Percentiles rank a stretch among this genome's conserved stretches.
phyloP scores from a whole-genome alignment of 2,888 invertebrate genomes.

The Eupithecia dodoneata region DNA sequence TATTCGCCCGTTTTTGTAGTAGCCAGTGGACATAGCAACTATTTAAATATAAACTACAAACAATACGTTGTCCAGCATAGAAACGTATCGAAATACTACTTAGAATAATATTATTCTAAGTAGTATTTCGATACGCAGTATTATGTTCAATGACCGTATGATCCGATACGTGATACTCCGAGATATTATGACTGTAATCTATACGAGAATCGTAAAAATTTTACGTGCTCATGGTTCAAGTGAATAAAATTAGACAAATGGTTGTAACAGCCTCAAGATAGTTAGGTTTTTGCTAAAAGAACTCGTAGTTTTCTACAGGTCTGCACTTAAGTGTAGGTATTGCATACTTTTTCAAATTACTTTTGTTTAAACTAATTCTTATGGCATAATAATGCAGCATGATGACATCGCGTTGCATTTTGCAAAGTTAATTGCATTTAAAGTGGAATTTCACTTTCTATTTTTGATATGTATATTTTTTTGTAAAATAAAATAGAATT shows the following conservation, averaged over 20 bases:
- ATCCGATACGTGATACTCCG: slow-evolving; percentile 37
- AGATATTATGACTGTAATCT: slow-evolving; percentile 30
- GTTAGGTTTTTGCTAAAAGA: not conserved
- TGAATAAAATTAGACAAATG: slow-evolving; percentile 7
- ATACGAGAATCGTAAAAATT: slow-evolving; percentile 15
- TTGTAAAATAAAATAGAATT: not conserved
- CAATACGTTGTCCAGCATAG: not conserved
- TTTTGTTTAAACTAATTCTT: not conserved
- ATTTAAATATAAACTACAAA: not conserved
- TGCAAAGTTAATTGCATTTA: slow-evolving; percentile 42
- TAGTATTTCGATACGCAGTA: slow-evolving; percentile 27
- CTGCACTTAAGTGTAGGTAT: not conserved
- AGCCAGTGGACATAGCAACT: not conserved
- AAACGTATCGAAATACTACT: slow-evolving; percentile 22
- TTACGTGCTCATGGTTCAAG: slow-evolving; percentile 7
- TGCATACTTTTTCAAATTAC: not conserved
- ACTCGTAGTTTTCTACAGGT: not conserved
- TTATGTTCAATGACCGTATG: slow-evolving; percentile 40
- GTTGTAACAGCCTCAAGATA: not conserved
- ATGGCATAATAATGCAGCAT: not conserved
- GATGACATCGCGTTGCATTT: slow-evolving; percentile 34
- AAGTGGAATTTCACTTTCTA: not conserved
- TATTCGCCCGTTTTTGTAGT: too few species aligned
- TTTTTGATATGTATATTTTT: not conserved
- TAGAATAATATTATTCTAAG: not conserved